Evolutionary conservation across 2,888 invertebrate genomes (phyloP).

Genomic region (Nephrotoma guestfalica): DNA sequence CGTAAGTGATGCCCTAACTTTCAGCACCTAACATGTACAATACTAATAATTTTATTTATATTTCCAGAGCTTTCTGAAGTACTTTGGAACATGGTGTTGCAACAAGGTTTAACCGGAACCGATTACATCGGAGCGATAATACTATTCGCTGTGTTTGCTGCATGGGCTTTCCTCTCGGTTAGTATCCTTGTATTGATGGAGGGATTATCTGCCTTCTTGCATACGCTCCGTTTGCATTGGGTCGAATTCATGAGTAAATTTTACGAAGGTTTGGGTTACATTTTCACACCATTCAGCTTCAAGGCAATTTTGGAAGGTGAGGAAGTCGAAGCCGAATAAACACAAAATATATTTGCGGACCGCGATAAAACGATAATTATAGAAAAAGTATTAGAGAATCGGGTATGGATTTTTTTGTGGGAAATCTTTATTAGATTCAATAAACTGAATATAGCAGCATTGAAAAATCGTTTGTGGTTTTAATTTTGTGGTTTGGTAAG

Average conservation of each 20-base stretch:
- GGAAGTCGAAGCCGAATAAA: constrained; percentile 18
- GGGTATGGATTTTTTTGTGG: not conserved
- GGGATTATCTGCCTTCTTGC: constrained; percentile 90
- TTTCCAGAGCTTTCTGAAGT: constrained; percentile 60
- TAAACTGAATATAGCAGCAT: not conserved
- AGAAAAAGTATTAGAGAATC: not conserved
- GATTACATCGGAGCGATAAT: constrained; percentile 59
- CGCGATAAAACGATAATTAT: not conserved
- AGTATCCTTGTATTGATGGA: constrained; percentile 93
- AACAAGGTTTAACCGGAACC: constrained; percentile 50
- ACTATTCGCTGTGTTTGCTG: constrained; percentile 66
- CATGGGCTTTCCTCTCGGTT: constrained; percentile 77
- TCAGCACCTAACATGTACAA: not conserved
- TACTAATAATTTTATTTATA: not conserved
- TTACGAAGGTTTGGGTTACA: constrained; percentile 59
- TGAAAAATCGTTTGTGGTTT: not conserved
- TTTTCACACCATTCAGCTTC: constrained; percentile 69
- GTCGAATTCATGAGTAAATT: constrained; percentile 90
- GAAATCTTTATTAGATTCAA: not conserved
- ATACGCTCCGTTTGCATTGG: constrained; percentile 90
- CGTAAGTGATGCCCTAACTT: constrained; percentile 41
- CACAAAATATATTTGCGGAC: not conserved
- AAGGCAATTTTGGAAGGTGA: constrained; percentile 47
- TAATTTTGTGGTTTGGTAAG: not conserved
- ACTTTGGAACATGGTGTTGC: constrained; percentile 78